A percentile compares a stretch with the other conserved stretches of the same genome.
Evolutionary conservation across 2,888 invertebrate genomes (phyloP).

Genomic region (Acrobeloides nanus): DNA sequence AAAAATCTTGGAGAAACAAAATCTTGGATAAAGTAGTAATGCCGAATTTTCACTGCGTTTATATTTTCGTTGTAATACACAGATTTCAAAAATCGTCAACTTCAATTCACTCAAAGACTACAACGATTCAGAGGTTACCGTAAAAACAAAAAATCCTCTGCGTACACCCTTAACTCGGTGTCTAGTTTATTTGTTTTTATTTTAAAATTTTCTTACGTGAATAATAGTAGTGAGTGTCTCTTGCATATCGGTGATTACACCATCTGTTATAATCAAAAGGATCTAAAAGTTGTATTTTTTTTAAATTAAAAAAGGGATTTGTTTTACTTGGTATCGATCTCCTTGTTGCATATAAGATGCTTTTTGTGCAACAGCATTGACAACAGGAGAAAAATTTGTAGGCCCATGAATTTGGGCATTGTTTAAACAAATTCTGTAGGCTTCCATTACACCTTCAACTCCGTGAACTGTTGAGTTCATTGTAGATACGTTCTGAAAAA

Average conservation of each 20-base stretch:
- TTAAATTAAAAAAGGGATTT: too few species aligned
- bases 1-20: too few species aligned
- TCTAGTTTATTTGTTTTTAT: slow-evolving; percentile 5
- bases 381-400: slow-evolving; percentile 62
- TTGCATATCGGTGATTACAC: slow-evolving; percentile 61
- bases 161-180: neutral
- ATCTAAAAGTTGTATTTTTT: too few species aligned
- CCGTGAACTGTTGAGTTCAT: slow-evolving; percentile 46
- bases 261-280: slow-evolving; percentile 62
- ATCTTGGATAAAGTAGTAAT: too few species aligned
- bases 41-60: too few species aligned
- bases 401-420: slow-evolving; percentile 60
- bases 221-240: slow-evolving; percentile 57
- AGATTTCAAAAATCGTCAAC: too few species aligned
- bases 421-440: slow-evolving; percentile 59
- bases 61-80: too few species aligned
- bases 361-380: slow-evolving; percentile 58
- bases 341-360: slow-evolving; percentile 24
- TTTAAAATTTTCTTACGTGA: slow-evolving; percentile 22
- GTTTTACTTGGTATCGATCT: slow-evolving; percentile 40
- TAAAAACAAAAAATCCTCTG: too few species aligned
- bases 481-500: too few species aligned
- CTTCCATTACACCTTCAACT: slow-evolving; percentile 59
- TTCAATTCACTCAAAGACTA: too few species aligned
- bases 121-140: too few species aligned